Percentiles rank a stretch among this genome's conserved stretches.
Evolutionary conservation across 2,888 invertebrate species (phyloP).

Genomic region (Agriopis marginaria): DNA sequence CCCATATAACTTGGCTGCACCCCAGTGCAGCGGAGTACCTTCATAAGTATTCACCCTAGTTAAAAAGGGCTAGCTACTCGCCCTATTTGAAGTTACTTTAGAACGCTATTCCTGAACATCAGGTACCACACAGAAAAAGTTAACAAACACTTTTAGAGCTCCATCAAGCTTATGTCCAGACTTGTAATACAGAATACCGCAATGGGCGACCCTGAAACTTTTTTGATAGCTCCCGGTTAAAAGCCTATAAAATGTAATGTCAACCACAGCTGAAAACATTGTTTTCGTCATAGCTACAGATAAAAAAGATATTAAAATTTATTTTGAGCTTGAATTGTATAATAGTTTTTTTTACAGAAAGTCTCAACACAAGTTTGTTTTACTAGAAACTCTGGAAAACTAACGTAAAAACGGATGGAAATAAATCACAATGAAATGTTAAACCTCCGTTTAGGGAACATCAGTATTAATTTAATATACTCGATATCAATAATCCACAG

Average conservation of each 20-base stretch:
- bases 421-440: too few relatives aligned
- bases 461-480: too few relatives aligned
- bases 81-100: too few relatives aligned
- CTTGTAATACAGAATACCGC: slow-evolving; percentile 32
- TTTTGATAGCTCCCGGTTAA: slow-evolving; percentile 36
- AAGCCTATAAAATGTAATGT: slow-evolving; percentile 36
- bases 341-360: too few relatives aligned
- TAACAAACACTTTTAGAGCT: slow-evolving; percentile 31
- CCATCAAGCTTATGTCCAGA: slow-evolving; percentile 30
- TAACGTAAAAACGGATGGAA: too few relatives aligned
- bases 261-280: slow-evolving; percentile 30
- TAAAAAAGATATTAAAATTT: neutral
- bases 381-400: too few relatives aligned
- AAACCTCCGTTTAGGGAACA: too few relatives aligned
- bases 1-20: too few relatives aligned
- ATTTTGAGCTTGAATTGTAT: neutral
- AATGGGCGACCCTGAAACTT: slow-evolving; percentile 38
- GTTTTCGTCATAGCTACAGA: slow-evolving; percentile 12
- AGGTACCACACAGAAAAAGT: slow-evolving; percentile 17
- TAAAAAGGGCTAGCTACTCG: too few relatives aligned
- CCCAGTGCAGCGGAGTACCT: too few relatives aligned
- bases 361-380: neutral
- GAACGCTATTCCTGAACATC: too few relatives aligned
- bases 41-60: too few relatives aligned
- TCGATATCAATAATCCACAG: neutral